Percentiles rank a stretch among this genome's conserved stretches.
These are phyloP conservation scores for Lasioglossum zephyrum DNA, from an alignment of 2,888 invertebrate genomes.

Conservation along the genomic window DNA sequence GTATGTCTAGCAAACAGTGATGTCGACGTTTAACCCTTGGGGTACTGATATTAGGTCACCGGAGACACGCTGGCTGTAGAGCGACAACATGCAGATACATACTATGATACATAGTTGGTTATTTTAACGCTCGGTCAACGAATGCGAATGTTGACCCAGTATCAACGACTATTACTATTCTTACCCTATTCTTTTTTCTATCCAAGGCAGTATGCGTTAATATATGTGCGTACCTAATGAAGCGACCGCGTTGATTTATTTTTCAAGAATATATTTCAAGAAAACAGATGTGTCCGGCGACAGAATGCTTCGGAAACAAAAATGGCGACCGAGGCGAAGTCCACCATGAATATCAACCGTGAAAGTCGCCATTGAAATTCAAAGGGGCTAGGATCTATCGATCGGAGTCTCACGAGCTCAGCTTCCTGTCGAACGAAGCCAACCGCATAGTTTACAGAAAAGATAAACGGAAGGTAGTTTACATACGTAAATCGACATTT, in stretches of 20 bases:
- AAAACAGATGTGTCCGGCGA: neutral
- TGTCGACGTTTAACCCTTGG: neutral
- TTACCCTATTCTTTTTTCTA: neutral
- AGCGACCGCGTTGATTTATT: neutral
- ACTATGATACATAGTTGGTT: neutral
- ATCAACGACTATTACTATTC: neutral
- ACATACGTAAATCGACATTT: conserved; percentile 1
- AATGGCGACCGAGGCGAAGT: neutral
- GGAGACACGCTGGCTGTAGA: neutral
- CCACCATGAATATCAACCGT: conserved; percentile 38
- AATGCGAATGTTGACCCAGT: neutral
- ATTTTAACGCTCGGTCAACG: neutral
- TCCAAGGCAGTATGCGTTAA: neutral
- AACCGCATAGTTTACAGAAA: conserved; percentile 40
- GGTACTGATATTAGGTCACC: conserved; percentile 4
- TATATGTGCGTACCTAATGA: neutral
- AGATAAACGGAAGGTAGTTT: conserved; percentile 37
- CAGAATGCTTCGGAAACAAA: neutral
- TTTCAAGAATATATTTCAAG: neutral
- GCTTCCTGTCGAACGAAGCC: conserved; percentile 23
- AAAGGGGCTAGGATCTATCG: conserved; percentile 33
- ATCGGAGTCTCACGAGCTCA: conserved; percentile 20
- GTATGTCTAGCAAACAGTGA: neutral
- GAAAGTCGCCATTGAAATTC: conserved; percentile 45
- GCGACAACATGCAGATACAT: neutral